Percentiles rank a stretch among this genome's conserved stretches.
Conservation (phyloP, 2,888 invertebrate species). For the Coelinius sp. region DNA sequence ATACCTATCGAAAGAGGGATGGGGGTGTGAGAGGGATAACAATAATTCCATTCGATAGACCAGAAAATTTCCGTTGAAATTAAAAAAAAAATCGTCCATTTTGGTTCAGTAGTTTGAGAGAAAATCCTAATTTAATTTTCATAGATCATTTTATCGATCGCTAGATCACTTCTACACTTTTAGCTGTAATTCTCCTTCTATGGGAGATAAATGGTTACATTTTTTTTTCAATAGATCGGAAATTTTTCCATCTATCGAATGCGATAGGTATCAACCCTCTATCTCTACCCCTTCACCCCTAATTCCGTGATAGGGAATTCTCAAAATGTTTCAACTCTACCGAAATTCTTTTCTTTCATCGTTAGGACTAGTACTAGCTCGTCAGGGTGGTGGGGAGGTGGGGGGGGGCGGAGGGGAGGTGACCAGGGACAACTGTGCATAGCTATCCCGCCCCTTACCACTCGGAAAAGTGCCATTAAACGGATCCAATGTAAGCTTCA, state of each 20-base stretch:
- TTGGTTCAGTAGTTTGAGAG: neutral
- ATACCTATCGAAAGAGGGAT: no score
- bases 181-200: neutral
- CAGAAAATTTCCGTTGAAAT: neutral
- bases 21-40: no score
- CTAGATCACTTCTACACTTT: neutral
- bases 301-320: neutral
- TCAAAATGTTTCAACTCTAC: neutral
- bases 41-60: neutral
- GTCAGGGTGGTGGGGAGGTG: neutral
- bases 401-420: neutral
- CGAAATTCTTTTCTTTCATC: neutral
- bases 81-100: neutral
- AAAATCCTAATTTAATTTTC: neutral
- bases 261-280: neutral
- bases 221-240: neutral
- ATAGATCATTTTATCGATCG: neutral
- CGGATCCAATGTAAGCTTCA: slow-evolving; percentile 38
- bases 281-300: neutral
- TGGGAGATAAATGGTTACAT: neutral
- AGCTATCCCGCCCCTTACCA: neutral
- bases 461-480: slow-evolving; percentile 37
- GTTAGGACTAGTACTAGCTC: neutral
- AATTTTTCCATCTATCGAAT: neutral
- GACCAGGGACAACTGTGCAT: neutral